Base-by-base conservation (phyloP, 2,888 invertebrate genomes). In the Phoenoteleia sp. region DNA sequence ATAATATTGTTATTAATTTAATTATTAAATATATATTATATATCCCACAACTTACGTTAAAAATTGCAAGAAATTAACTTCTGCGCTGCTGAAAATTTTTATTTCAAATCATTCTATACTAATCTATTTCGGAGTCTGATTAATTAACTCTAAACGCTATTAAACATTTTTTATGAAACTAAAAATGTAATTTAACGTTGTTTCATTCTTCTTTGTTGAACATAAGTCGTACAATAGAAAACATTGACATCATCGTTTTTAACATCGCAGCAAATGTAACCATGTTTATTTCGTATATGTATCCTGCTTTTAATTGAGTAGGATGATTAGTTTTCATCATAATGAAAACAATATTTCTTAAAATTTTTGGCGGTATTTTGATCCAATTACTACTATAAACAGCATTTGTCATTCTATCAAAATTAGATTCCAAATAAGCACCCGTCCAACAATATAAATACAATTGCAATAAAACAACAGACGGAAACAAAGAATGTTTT, bases 221-320 rank as follows among this genome's bases (percentile, higher is more conserved):
- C 72, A 85, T 80, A 9, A 85, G 71, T 47, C 85, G 71, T n/a
- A 86, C 62, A n/a, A 86, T 83, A 7, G 85, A 86, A 49, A 86
- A 86, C 72, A 77, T 83, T 29, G 80, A 83, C 83, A 82, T 82
- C 81, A 83, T 83, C 47, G 75, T 77, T 83, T 86, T 86, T 25
- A 86, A 47, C 56, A 83, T 77, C 2, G 81, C 67, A 29, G 83
- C 80, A 66, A 86, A 86, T 13, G 81, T 83, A 11, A 81, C 56
- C 56, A 86, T 72, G 19, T 86, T 86, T 9, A 86, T 69, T 0
- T 75, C 80, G 33, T 74, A 83, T 39, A 86, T 69, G 7, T 33
- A 56, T 0, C 83, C 83, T 2, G 86, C 86, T 33, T 76, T 83
- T 4, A 86, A 23, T 36, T 77, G 72, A 52, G 64, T 36, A 11